Percentiles rank a stretch among this genome's conserved stretches.
Evolutionary conservation across 2,797 vertebrate species (phyloP).

Genomic region (Clarias fuscus): DNA sequence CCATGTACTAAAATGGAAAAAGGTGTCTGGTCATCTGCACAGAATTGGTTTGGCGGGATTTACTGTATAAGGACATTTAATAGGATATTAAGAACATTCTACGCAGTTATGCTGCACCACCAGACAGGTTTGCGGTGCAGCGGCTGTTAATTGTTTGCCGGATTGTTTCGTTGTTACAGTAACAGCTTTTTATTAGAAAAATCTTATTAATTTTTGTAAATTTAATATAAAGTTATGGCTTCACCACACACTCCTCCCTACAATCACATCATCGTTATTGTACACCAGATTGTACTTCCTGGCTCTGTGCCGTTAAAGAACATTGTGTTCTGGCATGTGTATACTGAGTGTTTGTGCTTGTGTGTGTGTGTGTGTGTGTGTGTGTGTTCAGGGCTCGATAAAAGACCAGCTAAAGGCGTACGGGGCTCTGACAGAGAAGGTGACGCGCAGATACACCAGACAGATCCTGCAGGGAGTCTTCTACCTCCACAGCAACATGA

Average conservation of each 20-base stretch:
- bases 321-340: neutral
- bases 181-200: neutral
- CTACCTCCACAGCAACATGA: slow-evolving; percentile 94
- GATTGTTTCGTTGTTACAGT: neutral
- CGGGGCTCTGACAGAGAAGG: slow-evolving; percentile 89
- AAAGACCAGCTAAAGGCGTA: slow-evolving; percentile 89
- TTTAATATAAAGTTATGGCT: neutral
- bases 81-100: neutral
- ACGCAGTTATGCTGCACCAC: neutral
- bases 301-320: neutral
- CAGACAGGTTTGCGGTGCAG: neutral
- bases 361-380: slow-evolving; percentile 12
- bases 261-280: neutral
- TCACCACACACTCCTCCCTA: neutral
- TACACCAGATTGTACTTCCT: neutral
- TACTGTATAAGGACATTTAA: neutral
- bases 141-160: neutral
- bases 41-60: neutral
- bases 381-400: slow-evolving; percentile 73
- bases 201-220: neutral
- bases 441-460: slow-evolving; percentile 86
- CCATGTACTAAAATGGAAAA: neutral
- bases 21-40: neutral
- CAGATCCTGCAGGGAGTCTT: slow-evolving; percentile 92
- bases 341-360: neutral